phyloP scores from a whole-genome alignment of 2,797 vertebrate genomes.

The Acanthis flammea region DNA sequence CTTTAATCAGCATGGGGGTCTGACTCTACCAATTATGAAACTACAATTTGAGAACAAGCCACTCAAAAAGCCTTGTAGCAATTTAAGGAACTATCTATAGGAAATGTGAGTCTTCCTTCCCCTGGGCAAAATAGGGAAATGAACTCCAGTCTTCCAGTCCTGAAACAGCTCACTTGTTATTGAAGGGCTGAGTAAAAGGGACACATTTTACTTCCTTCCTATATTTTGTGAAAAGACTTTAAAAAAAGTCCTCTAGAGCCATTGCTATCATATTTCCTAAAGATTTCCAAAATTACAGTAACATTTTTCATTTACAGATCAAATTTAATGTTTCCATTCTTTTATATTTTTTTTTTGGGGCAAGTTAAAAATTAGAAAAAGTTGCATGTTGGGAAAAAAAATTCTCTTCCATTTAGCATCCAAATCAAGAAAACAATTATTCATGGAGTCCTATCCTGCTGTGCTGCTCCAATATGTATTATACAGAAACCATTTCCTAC shows the following conservation, averaged over 20 bases:
- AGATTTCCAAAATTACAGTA: neutral
- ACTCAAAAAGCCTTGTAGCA: neutral
- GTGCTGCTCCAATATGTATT: neutral
- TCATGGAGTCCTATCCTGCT: neutral
- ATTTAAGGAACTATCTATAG: neutral
- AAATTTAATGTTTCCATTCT: neutral
- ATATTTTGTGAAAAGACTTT: neutral
- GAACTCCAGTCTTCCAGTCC: neutral
- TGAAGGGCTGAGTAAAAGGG: neutral
- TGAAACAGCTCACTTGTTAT: neutral
- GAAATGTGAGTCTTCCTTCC: neutral
- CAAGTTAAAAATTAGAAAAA: neutral
- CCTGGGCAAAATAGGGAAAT: neutral
- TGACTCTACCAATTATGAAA: neutral
- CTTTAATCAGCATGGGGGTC: neutral
- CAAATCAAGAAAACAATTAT: slow-evolving; percentile 14
- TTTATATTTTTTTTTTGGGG: neutral
- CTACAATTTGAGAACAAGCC: neutral
- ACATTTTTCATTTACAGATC: neutral
- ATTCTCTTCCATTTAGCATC: neutral
- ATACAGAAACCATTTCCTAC: neutral
- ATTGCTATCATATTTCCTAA: neutral
- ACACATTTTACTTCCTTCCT: neutral
- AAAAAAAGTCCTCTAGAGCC: neutral
- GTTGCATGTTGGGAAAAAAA: neutral